Evolutionary conservation across 2,888 invertebrate genomes (phyloP).

Genomic region (Ennomos quercinarius): DNA sequence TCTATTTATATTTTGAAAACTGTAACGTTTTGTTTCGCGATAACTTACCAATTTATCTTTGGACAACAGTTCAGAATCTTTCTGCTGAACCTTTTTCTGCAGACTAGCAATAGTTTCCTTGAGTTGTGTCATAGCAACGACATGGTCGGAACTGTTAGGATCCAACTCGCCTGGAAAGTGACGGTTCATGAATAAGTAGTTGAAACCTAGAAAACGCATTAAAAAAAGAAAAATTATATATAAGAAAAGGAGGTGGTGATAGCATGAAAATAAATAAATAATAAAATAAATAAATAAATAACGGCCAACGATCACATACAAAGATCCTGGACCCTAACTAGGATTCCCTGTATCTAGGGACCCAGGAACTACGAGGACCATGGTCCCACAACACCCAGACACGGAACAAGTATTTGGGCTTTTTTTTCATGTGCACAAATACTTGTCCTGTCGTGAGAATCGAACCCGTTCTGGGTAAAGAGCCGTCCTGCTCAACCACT

Average conservation of each 20-base stretch:
- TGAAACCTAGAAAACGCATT: conserved; percentile 13
- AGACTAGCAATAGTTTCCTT: conserved; percentile 97
- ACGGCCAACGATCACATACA: too few relatives aligned
- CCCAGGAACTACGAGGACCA: too few relatives aligned
- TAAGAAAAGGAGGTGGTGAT: background rate
- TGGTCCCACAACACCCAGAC: too few relatives aligned
- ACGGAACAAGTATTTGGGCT: too few relatives aligned
- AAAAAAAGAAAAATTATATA: conserved; percentile 24
- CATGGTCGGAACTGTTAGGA: conserved; percentile 95
- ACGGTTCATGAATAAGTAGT: conserved; percentile 14
- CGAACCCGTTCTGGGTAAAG: too few relatives aligned
- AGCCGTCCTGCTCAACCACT: too few relatives aligned
- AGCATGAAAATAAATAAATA: background rate
- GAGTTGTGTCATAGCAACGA: conserved; percentile 97
- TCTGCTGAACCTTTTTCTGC: conserved; percentile 93
- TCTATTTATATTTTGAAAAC: background rate
- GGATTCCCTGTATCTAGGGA: too few relatives aligned
- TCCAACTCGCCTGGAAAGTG: conserved; percentile 85
- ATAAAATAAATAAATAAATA: too few relatives aligned
- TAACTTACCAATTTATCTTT: conserved; percentile 94
- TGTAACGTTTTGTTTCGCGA: too few relatives aligned
- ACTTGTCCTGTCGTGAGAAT: too few relatives aligned
- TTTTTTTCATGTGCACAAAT: too few relatives aligned
- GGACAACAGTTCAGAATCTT: conserved; percentile 93
- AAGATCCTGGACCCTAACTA: too few relatives aligned